A percentile compares a stretch with the other conserved stretches of the same genome.
phyloP scores from a whole-genome alignment of 2,888 invertebrate species.

The Scaptomyza caliginosa region DNA sequence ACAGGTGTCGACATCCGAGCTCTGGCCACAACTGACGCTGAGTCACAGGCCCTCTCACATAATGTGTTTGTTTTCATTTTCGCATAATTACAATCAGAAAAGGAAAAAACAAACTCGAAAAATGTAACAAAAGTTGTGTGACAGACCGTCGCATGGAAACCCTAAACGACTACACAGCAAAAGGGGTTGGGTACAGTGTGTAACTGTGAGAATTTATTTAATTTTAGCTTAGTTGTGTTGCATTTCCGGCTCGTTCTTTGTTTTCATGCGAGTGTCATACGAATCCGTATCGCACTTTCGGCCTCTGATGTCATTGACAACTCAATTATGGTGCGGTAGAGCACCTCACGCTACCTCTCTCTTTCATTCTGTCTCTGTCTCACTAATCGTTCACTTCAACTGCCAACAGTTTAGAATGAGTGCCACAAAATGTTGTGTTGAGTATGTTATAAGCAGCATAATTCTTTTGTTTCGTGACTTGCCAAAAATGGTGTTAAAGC shows the following conservation, averaged over 20 bases:
- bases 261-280: slow-evolving; percentile 23
- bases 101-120: slow-evolving; percentile 29
- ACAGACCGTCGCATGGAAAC: slow-evolving; percentile 64
- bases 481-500: slow-evolving; percentile 64
- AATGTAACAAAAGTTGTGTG: slow-evolving; percentile 72
- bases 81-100: slow-evolving; percentile 65
- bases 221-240: slow-evolving; percentile 32
- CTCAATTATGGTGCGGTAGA: slow-evolving; percentile 50
- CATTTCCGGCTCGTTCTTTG: slow-evolving; percentile 67
- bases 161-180: slow-evolving; percentile 31
- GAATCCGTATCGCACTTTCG: slow-evolving; percentile 15
- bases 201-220: slow-evolving; percentile 23
- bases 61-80: slow-evolving; percentile 70
- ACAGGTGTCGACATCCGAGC: slow-evolving; percentile 70
- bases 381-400: slow-evolving; percentile 16
- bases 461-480: slow-evolving; percentile 66
- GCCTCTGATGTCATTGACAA: slow-evolving; percentile 68
- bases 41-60: slow-evolving; percentile 46
- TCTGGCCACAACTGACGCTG: slow-evolving; percentile 50
- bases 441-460: slow-evolving; percentile 26
- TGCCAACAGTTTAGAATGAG: slow-evolving; percentile 36
- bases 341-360: background rate
- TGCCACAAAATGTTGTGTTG: slow-evolving; percentile 18
- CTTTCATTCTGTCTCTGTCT: background rate
- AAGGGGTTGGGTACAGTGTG: slow-evolving; percentile 28